Evolutionary conservation across 2,113 vertebrate genomes (phyloP).

Genomic region (Peromyscus leucopus): DNA sequence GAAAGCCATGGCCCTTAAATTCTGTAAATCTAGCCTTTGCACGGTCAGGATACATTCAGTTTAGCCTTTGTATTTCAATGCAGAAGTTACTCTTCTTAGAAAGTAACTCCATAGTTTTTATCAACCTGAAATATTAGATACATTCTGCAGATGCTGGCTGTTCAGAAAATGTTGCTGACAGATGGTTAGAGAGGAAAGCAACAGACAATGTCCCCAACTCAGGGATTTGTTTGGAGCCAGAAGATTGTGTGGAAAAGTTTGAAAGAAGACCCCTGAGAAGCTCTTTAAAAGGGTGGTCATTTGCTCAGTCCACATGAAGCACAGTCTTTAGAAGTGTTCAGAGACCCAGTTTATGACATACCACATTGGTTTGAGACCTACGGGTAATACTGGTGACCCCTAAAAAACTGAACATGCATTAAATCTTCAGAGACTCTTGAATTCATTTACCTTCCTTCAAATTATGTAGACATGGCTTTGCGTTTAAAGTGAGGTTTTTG

Average conservation of each 20-base stretch:
- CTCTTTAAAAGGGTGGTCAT: constrained; percentile 67
- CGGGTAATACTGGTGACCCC: constrained; percentile 28
- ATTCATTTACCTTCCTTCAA: not conserved
- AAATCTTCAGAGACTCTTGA: not conserved
- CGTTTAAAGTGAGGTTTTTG: constrained; percentile 12
- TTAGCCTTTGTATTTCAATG: constrained; percentile 63
- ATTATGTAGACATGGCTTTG: not conserved
- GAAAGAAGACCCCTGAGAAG: constrained; percentile 76
- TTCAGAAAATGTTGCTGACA: constrained; percentile 15
- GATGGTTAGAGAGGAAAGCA: not conserved
- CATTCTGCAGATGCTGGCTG: not conserved
- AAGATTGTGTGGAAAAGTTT: constrained; percentile 65
- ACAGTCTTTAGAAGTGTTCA: constrained; percentile 58
- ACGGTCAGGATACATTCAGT: constrained; percentile 60
- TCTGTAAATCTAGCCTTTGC: constrained; percentile 71
- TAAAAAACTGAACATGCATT: constrained; percentile 58
- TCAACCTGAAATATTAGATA: constrained; percentile 64
- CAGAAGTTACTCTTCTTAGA: constrained; percentile 47
- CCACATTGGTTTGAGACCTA: constrained; percentile 18
- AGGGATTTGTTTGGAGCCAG: not conserved
- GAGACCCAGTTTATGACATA: constrained; percentile 18
- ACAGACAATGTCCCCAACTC: constrained; percentile 8
- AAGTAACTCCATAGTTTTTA: constrained; percentile 47
- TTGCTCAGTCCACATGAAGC: constrained; percentile 48
- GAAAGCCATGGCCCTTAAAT: constrained; percentile 9